Evolutionary conservation across 2,113 vertebrate species (phyloP).

Genomic region (Rhinoptilus africanus): DNA sequence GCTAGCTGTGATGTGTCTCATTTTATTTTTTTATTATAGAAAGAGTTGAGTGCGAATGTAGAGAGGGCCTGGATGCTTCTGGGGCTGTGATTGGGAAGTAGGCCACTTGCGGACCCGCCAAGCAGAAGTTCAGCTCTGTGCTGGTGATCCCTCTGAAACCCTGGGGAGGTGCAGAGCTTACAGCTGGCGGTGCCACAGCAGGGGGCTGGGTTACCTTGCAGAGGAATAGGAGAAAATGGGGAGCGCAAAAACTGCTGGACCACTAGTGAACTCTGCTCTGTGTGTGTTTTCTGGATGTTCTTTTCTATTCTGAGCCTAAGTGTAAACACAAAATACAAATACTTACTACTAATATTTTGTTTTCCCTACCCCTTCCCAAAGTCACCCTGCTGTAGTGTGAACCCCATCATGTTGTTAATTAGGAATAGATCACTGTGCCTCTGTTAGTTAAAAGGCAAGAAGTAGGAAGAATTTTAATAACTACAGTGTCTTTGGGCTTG

Average conservation of each 20-base stretch:
- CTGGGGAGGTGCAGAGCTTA: not conserved
- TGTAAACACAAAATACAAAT: not conserved
- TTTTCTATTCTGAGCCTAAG: not conserved
- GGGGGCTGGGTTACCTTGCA: not conserved
- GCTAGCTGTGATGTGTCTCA: not conserved
- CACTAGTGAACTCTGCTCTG: not conserved
- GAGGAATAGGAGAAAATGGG: not conserved
- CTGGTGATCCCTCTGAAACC: not conserved
- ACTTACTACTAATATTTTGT: not conserved
- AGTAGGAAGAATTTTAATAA: not conserved
- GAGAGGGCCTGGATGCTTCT: not conserved
- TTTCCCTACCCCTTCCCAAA: not conserved
- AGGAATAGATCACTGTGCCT: not conserved
- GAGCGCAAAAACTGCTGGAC: not conserved
- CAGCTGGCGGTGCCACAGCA: accelerated
- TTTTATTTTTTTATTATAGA: not conserved
- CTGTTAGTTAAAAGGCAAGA: not conserved
- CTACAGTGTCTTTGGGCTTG: not conserved
- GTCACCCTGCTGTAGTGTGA: not conserved
- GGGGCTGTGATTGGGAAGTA: not conserved
- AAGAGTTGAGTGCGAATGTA: not conserved
- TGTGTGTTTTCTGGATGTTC: not conserved
- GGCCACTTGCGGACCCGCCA: accelerated
- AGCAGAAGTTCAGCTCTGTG: not conserved
- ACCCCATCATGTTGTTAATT: not conserved